These are phyloP conservation scores for Tamias sibiricus DNA, from an alignment of 2,113 vertebrate species.

Conservation along the genomic window DNA sequence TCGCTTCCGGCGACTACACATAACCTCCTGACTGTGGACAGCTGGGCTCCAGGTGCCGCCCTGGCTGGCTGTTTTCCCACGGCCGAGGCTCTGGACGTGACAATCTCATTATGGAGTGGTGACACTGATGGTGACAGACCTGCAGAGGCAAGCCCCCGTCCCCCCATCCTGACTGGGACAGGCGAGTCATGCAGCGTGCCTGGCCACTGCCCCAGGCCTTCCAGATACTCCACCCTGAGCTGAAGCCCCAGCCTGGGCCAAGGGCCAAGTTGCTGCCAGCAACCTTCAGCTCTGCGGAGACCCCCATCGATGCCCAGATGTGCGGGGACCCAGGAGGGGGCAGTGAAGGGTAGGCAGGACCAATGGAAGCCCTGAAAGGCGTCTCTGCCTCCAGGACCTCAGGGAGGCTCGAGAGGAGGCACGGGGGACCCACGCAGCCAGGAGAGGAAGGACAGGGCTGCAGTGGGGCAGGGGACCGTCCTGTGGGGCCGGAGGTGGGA, in stretches of 20 bases:
- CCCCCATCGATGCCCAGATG: not conserved
- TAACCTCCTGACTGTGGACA: too few species aligned
- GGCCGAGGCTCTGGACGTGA: not conserved
- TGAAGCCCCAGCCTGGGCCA: too few species aligned
- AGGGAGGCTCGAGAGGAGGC: not conserved
- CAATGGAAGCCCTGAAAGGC: not conserved
- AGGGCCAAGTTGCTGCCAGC: not conserved
- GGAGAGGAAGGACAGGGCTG: not conserved
- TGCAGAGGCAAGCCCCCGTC: too few species aligned
- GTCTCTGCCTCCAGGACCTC: not conserved
- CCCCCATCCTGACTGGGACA: not conserved
- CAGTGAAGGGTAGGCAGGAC: not conserved
- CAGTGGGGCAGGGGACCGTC: not conserved
- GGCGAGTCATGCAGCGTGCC: not conserved
- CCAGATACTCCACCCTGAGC: not conserved
- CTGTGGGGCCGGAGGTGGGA: not conserved
- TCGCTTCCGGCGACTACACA: too few species aligned
- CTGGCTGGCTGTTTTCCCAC: not conserved
- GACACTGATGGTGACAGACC: too few species aligned
- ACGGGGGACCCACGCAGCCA: not conserved
- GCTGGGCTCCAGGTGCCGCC: too few species aligned
- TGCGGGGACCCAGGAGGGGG: not conserved
- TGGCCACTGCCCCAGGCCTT: not conserved
- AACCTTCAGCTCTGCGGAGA: not conserved
- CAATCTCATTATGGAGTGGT: too few species aligned